Percentiles rank a stretch among this genome's conserved stretches.
Conservation (phyloP, 2,113 vertebrate genomes). For the Uria lomvia region DNA sequence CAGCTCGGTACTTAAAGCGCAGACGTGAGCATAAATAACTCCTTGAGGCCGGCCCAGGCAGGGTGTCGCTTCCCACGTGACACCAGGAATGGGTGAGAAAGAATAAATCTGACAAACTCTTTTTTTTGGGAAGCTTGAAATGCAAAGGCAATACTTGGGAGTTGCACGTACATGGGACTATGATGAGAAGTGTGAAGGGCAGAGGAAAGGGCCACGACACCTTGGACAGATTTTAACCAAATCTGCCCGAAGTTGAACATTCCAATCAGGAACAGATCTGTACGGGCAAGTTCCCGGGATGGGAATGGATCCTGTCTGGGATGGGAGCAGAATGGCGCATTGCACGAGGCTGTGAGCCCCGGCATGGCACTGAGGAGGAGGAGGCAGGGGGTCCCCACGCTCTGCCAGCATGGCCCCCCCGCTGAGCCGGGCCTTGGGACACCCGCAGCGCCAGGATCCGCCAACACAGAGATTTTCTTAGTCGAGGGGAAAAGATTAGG, state of each 20-base stretch:
- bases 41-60: neutral
- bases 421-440: neutral
- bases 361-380: neutral
- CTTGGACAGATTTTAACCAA: neutral
- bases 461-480: neutral
- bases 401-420: neutral
- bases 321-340: neutral
- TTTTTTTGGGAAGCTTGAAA: neutral
- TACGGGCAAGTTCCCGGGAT: neutral
- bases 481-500: neutral
- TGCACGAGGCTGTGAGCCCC: neutral
- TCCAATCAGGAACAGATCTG: neutral
- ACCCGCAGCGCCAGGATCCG: neutral
- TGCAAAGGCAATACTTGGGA: neutral
- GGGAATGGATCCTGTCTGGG: neutral
- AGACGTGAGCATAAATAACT: neutral
- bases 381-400: neutral
- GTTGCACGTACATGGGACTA: accelerated
- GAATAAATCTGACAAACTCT: neutral
- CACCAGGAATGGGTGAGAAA: neutral
- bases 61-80: neutral
- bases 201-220: neutral
- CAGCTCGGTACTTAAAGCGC: neutral
- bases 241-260: neutral
- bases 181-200: accelerated